phyloP scores from a whole-genome alignment of 2,113 vertebrate genomes.

The Empidonax alnorum region DNA sequence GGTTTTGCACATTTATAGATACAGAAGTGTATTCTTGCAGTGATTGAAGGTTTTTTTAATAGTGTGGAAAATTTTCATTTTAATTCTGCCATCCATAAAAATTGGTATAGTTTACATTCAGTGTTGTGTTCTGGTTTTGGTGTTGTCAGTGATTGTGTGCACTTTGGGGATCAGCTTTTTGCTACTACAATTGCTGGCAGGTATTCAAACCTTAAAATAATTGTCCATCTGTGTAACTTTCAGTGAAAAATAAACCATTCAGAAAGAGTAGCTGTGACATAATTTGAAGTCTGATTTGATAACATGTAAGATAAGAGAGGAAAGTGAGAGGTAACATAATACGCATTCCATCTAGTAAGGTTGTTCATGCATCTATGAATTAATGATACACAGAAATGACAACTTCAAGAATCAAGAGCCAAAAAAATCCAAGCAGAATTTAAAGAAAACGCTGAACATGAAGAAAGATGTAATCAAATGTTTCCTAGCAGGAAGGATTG shows the following conservation, averaged over 20 bases:
- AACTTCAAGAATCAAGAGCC: neutral
- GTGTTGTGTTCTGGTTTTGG: neutral
- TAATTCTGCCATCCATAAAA: neutral
- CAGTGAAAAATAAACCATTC: conserved; percentile 45
- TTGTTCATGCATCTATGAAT: conserved; percentile 7
- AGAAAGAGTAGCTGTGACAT: conserved; percentile 40
- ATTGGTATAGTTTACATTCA: neutral
- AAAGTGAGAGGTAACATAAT: conserved; percentile 27
- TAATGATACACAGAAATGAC: neutral
- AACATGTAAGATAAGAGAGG: conserved; percentile 28
- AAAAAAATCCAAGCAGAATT: neutral
- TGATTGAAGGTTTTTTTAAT: neutral
- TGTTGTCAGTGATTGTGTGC: neutral
- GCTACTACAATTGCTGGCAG: conserved; percentile 31
- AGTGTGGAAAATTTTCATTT: neutral
- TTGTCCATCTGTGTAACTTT: conserved; percentile 59
- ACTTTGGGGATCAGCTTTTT: conserved; percentile 30
- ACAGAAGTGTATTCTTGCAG: neutral
- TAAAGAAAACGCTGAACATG: neutral
- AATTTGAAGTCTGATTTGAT: conserved; percentile 53
- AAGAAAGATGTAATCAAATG: neutral
- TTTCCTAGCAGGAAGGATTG: neutral
- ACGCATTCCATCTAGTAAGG: neutral
- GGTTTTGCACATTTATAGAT: neutral
- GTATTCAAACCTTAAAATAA: conserved; percentile 58